These are phyloP conservation scores for Xylocopa sonorina DNA, from an alignment of 1,140 invertebrate species.

Conservation along the genomic window DNA sequence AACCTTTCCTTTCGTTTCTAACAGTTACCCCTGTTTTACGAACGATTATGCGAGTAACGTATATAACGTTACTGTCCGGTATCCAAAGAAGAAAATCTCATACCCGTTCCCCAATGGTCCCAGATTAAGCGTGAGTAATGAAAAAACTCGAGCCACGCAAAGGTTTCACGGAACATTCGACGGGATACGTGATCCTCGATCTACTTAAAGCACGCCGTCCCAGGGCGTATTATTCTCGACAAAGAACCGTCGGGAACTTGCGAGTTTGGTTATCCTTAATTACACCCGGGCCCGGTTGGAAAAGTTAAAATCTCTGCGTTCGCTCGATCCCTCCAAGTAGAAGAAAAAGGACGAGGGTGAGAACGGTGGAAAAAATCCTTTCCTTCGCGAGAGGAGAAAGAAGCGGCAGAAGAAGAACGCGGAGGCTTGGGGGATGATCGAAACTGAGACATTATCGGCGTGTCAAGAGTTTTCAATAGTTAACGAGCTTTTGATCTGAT, in stretches of 20 bases:
- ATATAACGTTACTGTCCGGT: too few relatives aligned
- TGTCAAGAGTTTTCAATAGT: slow-evolving; percentile 55
- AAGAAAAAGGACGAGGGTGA: neutral
- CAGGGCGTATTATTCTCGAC: slow-evolving; percentile 36
- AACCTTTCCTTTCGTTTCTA: too few relatives aligned
- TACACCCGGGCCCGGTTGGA: slow-evolving; percentile 13
- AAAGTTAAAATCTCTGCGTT: slow-evolving; percentile 39
- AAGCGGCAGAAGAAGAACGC: neutral
- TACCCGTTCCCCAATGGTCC: neutral
- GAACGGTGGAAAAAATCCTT: slow-evolving; percentile 17
- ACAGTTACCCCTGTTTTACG: too few relatives aligned
- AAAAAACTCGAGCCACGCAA: neutral
- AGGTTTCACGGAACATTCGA: slow-evolving; percentile 15
- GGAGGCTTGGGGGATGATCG: neutral
- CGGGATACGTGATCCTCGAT: slow-evolving; percentile 12
- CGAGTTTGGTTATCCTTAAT: slow-evolving; percentile 52
- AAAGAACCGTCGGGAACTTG: slow-evolving; percentile 38
- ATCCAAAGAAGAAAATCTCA: too few relatives aligned
- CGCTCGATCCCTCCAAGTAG: neutral
- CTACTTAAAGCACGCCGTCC: slow-evolving; percentile 27
- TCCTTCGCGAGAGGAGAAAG: neutral
- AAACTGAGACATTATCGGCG: slow-evolving; percentile 50
- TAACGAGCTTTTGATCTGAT: slow-evolving; percentile 76
- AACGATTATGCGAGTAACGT: too few relatives aligned
- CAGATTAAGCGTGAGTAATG: neutral